Base-by-base conservation (phyloP, 2,797 vertebrate genomes). In the Clarias fuscus region DNA sequence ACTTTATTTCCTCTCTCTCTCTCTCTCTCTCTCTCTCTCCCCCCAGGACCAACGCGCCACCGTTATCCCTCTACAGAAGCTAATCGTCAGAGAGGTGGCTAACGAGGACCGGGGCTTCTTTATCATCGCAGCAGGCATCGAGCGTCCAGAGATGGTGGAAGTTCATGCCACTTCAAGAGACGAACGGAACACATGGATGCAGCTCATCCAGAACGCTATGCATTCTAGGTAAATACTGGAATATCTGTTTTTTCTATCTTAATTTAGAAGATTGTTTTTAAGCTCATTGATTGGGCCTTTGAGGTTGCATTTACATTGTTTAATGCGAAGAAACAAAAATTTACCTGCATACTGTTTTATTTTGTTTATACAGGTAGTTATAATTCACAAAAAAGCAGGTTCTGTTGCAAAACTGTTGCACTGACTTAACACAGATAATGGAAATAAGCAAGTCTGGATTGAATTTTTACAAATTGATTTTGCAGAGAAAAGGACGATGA, bases 71-170 rank as follows among this genome's bases (percentile, higher is more conserved):
- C 93, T 99, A 79, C 98, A 99, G 94, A 99, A 98, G 93, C 53
- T 99, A 90, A 99, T 99, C 0, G 97, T 99, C 40, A 93, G 98
- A 73, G 98, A 99, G 93, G 97, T 99, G 6, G 98, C 98, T 1
- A 98, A 99, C 37, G 98, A 99, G 90, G 98, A 99, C 92, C 97
- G 97, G 27, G 98, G 96, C 33, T 94, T 99, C 67, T 99, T 99
- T 92, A 96, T 99, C 85, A 99, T 99, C 93, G 97, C 97, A 3
- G 97, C 97, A 17, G 97, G 96, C 67, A 95, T 94, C 0, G 95
- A 96, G 86, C 95, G 95, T 79, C 98, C 98, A 0, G 98, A 99
- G 93, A 99, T 99, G 97, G 97, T 98, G 89, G 98, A 99, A 90
- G 97, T 99, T 20, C 95, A 97, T 2, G 96, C 97, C 89, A 96